A percentile compares a stretch with the other conserved stretches of the same genome.
Conservation (phyloP, 2,888 invertebrate genomes). For the Parthenolecanium corni region DNA sequence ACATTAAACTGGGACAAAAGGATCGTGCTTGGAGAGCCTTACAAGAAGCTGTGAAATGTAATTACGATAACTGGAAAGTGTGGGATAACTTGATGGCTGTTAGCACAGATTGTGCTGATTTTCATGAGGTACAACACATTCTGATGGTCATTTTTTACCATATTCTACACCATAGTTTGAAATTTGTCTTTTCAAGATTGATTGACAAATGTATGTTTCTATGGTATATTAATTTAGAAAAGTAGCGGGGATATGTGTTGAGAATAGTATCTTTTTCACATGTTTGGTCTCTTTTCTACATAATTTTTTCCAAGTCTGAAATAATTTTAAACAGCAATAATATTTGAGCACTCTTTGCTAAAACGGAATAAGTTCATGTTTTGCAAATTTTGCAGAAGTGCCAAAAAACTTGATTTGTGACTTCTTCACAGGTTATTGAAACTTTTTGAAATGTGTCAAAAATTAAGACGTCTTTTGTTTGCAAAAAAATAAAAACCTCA, state of each 20-base stretch:
- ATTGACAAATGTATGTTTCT: background rate
- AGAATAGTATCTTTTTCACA: constrained; percentile 1
- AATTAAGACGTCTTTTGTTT: no score
- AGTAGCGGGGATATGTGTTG: constrained; percentile 6
- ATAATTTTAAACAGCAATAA: background rate
- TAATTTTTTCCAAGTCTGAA: background rate
- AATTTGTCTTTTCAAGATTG: background rate
- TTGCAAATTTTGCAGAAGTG: no score
- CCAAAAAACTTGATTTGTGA: no score
- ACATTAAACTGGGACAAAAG: constrained; percentile 77
- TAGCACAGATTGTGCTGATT: constrained; percentile 73
- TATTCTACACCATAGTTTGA: background rate
- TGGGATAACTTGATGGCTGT: constrained; percentile 93
- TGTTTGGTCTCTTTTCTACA: constrained; percentile 24
- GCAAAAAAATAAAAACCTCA: no score
- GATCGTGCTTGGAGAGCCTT: constrained; percentile 70
- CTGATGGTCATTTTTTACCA: background rate
- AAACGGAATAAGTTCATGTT: no score
- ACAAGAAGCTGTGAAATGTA: constrained; percentile 79
- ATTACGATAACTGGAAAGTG: constrained; percentile 85
- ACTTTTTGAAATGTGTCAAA: no score
- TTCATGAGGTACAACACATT: constrained; percentile 53
- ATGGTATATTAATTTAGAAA: constrained; percentile 13
- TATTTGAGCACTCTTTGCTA: background rate
- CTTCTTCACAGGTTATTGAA: no score